Evolutionary conservation across 2,113 vertebrate genomes (phyloP), one percentile per base, ranked within the genome.

Genomic region (Phalacrocorax aristotelis): DNA sequence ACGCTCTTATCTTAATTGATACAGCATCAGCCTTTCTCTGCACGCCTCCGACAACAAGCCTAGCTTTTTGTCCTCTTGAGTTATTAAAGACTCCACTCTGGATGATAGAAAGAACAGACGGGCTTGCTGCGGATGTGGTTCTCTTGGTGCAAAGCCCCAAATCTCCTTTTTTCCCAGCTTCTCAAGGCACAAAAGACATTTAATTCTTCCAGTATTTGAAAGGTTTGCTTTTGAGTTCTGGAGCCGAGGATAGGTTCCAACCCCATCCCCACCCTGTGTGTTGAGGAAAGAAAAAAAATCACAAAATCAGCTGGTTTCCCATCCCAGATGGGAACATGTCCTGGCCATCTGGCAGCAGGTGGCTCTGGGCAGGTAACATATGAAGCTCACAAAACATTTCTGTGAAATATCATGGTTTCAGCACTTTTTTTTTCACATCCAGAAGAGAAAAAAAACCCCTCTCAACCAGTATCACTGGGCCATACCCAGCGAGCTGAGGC

Each of bases 1-100:
- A 11, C 12, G 16, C 62, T 82, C 93, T 95, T 97, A 93, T 95
- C 95, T 97, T 78, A 93, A 93, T 92, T 94, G 96, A 78, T 86
- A 48, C 80, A 95, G 65, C 85, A 62, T 76, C 76, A 83, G 84
- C 84, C 64, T 95, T 66, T 83, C 96, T 61, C 68, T 7, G 18
- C 55, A 71, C 32, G 22, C 64, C 85, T 83, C 86, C 0, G 4
- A 95, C 94, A 94, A 92, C 80, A 82, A 81, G 49, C 65, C 7
- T 0, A 0, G 78, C 54, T 96, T 93, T 90, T 91, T 90, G 93
- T 95, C 82, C 84, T 97, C 91, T 92, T 18, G 4, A 52, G 46
- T 83, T 93, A 87, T 88, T 87, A 88, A 87, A 93, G 79, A 23
- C 71, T 81, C 66, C 2, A 20, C 90, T 95, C 83, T 69, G 83